These are phyloP conservation scores for Lithophane leautieri DNA, from an alignment of 2,888 invertebrate genomes.

Conservation along the genomic window DNA sequence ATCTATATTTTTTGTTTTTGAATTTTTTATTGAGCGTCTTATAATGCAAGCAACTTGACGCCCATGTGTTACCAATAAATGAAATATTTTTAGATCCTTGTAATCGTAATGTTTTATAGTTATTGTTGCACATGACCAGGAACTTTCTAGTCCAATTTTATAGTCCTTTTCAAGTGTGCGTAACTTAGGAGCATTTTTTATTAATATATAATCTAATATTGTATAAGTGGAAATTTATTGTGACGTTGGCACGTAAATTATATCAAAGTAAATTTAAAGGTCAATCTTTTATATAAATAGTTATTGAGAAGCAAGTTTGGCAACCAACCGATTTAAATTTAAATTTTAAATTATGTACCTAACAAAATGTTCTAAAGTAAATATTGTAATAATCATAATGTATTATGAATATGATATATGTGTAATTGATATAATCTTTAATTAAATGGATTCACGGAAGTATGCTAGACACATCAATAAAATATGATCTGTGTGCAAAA, in stretches of 20 bases:
- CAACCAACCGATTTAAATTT: constrained; percentile 13
- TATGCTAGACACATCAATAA: constrained; percentile 60
- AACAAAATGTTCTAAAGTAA: constrained; percentile 32
- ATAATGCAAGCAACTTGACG: constrained; percentile 8
- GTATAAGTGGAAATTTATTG: constrained; percentile 39
- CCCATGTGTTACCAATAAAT: constrained; percentile 24
- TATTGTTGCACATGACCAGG: constrained; percentile 56
- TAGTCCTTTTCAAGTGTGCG: constrained; percentile 63
- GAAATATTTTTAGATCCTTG: constrained; percentile 46
- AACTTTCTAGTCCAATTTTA: constrained; percentile 66
- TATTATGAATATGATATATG: background rate
- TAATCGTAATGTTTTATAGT: constrained; percentile 47
- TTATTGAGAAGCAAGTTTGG: constrained; percentile 15
- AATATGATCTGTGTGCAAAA: constrained; percentile 67
- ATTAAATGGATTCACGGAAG: constrained; percentile 37
- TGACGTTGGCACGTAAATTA: constrained; percentile 21
- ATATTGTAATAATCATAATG: constrained; percentile 36
- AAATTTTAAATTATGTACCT: constrained; percentile 20
- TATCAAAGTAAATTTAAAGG: constrained; percentile 37
- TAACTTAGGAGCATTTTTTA: constrained; percentile 48
- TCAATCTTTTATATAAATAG: constrained; percentile 6
- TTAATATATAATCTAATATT: constrained; percentile 30
- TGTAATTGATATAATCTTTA: constrained; percentile 44
- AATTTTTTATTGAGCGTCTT: constrained; percentile 5
- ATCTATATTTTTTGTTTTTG: constrained; percentile 16